phyloP scores from a whole-genome alignment of 2,113 vertebrate genomes.

The Engraulis encrasicolus region DNA sequence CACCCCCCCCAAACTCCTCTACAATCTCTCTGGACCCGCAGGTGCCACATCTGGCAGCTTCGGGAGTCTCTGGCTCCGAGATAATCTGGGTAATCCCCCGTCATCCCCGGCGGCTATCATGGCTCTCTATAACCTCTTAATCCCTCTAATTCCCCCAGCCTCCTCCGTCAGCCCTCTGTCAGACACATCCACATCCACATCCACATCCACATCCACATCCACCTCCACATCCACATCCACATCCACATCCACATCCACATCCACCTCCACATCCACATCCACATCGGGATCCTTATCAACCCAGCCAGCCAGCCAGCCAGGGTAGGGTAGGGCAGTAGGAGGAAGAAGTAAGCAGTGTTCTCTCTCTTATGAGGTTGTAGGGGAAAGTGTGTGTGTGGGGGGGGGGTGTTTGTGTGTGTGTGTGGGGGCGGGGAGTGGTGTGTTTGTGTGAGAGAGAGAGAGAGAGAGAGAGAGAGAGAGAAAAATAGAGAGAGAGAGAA shows the following conservation, averaged over 20 bases:
- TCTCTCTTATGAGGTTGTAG: slow-evolving; percentile 32
- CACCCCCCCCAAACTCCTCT: slow-evolving; percentile 26
- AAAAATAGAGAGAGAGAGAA: too few species aligned
- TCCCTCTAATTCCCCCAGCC: slow-evolving; percentile 80
- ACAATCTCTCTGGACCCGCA: slow-evolving; percentile 56
- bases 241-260: too few species aligned
- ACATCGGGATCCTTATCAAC: slow-evolving; percentile 76
- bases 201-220: slow-evolving; percentile 76
- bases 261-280: too few species aligned
- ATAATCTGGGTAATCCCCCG: slow-evolving; percentile 81
- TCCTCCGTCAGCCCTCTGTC: slow-evolving; percentile 75
- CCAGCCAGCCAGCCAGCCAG: slow-evolving; percentile 55
- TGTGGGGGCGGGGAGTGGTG: too few species aligned
- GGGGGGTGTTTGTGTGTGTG: slow-evolving; percentile 43
- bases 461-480: background rate
- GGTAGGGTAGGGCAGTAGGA: too few species aligned
- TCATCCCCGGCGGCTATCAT: slow-evolving; percentile 79
- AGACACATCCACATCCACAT: slow-evolving; percentile 77
- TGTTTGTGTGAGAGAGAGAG: slow-evolving; percentile 23
- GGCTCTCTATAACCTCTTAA: slow-evolving; percentile 79
- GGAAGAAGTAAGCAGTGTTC: too few species aligned
- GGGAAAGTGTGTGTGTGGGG: slow-evolving; percentile 23
- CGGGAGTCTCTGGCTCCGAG: slow-evolving; percentile 66
- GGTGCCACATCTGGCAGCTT: slow-evolving; percentile 74
- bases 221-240: too few species aligned